Percentiles rank a stretch among this genome's conserved stretches.
Evolutionary conservation across 2,888 invertebrate genomes (phyloP).

Genomic region (Apantesis nais): DNA sequence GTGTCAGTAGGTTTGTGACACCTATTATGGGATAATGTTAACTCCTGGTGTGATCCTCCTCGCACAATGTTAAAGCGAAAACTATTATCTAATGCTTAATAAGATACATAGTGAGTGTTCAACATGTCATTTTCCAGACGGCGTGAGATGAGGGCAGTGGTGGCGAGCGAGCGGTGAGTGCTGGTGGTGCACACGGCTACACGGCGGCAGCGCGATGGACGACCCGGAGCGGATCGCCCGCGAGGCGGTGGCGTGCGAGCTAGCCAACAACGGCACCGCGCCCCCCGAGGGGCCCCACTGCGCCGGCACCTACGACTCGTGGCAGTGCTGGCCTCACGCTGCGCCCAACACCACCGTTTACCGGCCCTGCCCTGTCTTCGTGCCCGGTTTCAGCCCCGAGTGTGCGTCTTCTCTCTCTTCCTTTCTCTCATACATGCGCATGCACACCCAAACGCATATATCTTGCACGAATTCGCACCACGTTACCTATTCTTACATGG

Average conservation of each 20-base stretch:
- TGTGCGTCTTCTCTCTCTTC: constrained; percentile 83
- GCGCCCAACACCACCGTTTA: constrained; percentile 87
- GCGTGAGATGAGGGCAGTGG: neutral
- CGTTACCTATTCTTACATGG: neutral
- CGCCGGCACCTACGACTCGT: constrained; percentile 91
- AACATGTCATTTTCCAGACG: constrained; percentile 8
- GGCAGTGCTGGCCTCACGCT: constrained; percentile 93
- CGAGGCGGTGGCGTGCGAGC: constrained; percentile 61
- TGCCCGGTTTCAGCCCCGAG: constrained; percentile 90
- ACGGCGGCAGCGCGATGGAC: constrained; percentile 55
- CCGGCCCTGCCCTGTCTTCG: constrained; percentile 90
- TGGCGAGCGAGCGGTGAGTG: constrained; percentile 13
- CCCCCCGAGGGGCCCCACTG: constrained; percentile 81
- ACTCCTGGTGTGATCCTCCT: no score
- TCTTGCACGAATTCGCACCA: neutral
- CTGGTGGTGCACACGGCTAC: neutral
- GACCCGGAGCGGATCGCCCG: constrained; percentile 70
- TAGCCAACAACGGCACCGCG: constrained; percentile 57
- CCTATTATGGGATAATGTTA: no score
- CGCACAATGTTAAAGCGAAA: no score
- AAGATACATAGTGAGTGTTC: no score
- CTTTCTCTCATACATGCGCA: neutral
- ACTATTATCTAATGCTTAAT: no score
- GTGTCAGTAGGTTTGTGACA: no score
- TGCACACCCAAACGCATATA: neutral